A percentile compares a stretch with the other conserved stretches of the same genome.
Evolutionary conservation across 2,888 invertebrate genomes (phyloP).

Genomic region (Polyommatus iphigenia): DNA sequence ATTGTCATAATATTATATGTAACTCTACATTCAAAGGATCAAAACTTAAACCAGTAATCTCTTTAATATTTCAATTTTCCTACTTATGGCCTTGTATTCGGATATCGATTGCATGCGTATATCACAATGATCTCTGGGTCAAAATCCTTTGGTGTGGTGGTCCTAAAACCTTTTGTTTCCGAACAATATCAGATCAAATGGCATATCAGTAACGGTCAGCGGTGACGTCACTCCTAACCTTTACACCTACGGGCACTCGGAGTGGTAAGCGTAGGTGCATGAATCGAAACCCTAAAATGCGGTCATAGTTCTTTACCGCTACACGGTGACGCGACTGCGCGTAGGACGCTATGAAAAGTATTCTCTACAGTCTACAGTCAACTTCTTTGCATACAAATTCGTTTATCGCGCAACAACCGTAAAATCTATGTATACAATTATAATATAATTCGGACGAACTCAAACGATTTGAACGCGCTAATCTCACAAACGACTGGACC

Average conservation of each 20-base stretch:
- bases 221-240: slow-evolving; percentile 67
- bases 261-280: slow-evolving; percentile 52
- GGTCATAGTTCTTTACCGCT: slow-evolving; percentile 43
- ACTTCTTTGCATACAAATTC: neutral
- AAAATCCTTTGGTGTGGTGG: neutral
- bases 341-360: neutral
- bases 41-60: neutral
- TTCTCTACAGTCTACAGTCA: slow-evolving; percentile 1
- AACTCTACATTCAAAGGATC: neutral
- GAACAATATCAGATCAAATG: slow-evolving; percentile 18
- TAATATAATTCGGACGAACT: no score
- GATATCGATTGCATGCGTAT: neutral
- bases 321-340: neutral
- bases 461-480: no score
- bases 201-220: slow-evolving; percentile 36
- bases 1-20: neutral
- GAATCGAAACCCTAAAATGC: slow-evolving; percentile 56
- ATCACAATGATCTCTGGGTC: neutral
- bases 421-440: neutral
- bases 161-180: neutral
- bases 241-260: slow-evolving; percentile 58
- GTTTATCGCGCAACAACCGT: neutral
- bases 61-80: neutral
- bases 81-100: neutral
- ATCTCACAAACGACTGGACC: no score